phyloP scores from a whole-genome alignment of 2,113 vertebrate genomes.

The Xenopus tropicalis region DNA sequence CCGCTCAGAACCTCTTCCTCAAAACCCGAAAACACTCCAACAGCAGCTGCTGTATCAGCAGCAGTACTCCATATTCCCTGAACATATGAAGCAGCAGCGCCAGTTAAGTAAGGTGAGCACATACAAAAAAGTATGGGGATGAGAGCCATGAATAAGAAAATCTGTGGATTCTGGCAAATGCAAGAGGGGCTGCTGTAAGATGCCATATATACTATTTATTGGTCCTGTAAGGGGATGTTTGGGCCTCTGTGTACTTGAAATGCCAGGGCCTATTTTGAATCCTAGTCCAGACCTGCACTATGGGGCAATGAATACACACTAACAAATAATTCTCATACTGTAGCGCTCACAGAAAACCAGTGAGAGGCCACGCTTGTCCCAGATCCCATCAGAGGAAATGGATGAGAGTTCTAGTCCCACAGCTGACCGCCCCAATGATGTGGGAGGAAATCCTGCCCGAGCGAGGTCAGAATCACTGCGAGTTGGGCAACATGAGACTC shows the following conservation, averaged over 20 bases:
- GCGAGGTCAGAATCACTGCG: slow-evolving; percentile 26
- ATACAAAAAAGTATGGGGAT: not conserved
- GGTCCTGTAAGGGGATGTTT: too few species aligned
- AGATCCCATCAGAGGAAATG: slow-evolving; percentile 90
- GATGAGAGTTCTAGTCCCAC: slow-evolving; percentile 69
- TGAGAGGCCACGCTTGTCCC: slow-evolving; percentile 83
- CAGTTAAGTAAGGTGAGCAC: slow-evolving; percentile 69
- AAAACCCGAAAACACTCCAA: slow-evolving; percentile 68
- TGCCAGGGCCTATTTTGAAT: too few species aligned
- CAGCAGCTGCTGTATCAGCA: slow-evolving; percentile 64
- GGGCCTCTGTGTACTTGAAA: too few species aligned
- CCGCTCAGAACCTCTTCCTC: slow-evolving; percentile 87
- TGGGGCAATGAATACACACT: too few species aligned
- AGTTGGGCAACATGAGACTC: slow-evolving; percentile 50
- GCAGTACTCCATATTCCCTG: slow-evolving; percentile 68
- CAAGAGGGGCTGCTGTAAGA: too few species aligned
- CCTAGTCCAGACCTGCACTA: too few species aligned
- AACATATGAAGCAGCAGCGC: slow-evolving; percentile 70
- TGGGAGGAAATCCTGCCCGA: slow-evolving; percentile 37
- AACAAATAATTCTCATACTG: not conserved
- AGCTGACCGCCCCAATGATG: slow-evolving; percentile 52
- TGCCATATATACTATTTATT: too few species aligned
- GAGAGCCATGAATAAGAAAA: too few species aligned
- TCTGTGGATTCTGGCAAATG: too few species aligned
- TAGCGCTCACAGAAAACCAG: slow-evolving; percentile 81